Evolutionary conservation across 2,888 invertebrate species (phyloP).

Genomic region (Calliphora vomitoria): DNA sequence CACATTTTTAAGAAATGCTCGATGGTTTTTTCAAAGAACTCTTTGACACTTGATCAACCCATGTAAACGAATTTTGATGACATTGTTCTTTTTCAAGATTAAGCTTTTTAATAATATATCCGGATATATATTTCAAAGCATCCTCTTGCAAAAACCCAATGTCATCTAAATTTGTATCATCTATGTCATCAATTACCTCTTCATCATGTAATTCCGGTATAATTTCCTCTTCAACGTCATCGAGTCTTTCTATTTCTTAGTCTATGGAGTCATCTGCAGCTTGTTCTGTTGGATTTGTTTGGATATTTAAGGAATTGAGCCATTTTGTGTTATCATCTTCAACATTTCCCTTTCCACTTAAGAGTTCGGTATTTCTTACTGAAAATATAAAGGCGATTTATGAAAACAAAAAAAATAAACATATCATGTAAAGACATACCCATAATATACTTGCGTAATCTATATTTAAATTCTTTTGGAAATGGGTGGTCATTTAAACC

Average conservation of each 20-base stretch:
- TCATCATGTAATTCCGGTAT: too few relatives aligned
- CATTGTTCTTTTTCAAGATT: too few relatives aligned
- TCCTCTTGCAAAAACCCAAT: not conserved
- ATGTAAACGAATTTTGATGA: too few relatives aligned
- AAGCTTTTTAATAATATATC: not conserved
- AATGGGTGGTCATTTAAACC: too few relatives aligned
- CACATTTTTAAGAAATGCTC: too few relatives aligned
- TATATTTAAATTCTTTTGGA: slow-evolving; percentile 1
- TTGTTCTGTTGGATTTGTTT: not conserved
- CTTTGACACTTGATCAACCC: too few relatives aligned
- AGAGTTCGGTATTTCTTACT: not conserved
- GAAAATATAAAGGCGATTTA: not conserved
- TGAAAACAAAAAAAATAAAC: not conserved
- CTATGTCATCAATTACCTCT: not conserved
- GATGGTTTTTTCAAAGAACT: too few relatives aligned
- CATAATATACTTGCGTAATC: not conserved
- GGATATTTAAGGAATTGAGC: not conserved
- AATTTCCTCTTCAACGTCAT: too few relatives aligned
- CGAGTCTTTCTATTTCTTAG: too few relatives aligned
- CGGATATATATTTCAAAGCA: not conserved
- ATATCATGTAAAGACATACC: not conserved
- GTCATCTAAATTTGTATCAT: not conserved
- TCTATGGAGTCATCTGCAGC: not conserved
- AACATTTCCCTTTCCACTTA: not conserved
- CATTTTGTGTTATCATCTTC: not conserved